Base-by-base conservation (phyloP, 2,113 vertebrate species). In the Peromyscus leucopus region DNA sequence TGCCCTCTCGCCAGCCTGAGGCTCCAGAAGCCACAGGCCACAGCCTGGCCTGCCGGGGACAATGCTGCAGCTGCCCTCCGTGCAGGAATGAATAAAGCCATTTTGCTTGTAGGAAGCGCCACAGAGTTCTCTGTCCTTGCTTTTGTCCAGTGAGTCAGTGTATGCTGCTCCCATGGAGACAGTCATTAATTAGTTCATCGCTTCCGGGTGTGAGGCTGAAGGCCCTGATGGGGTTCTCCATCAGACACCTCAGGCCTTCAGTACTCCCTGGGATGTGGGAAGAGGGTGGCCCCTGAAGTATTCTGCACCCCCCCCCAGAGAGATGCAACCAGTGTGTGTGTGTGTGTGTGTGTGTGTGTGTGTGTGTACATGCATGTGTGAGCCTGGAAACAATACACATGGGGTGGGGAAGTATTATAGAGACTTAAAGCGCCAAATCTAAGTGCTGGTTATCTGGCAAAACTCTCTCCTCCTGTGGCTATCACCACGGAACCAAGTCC, bases 1-100 rank as follows among this genome's bases (percentile, higher is more conserved):
- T 10, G 99, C 99, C 7, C 90, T 98, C 17, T 21, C 16, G 0
- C 46, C 84, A 1, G 97, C 76, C 0, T 98, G 90, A 98, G 26
- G 33, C 31, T 90, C 33, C 21, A 31, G 42, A 28, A 42, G 5
- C 26, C 61, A 31, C 16, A 61, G 6, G 36, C 65, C n/a, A 26
- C 15, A 75, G 9, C 87, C 48, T 79, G 16, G 63, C 24, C 48
- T 26, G 5, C 0, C 46, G 22, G 28, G 33, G 46, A 51, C 28
- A 11, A 13, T 28, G 31, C 74, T 36, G 0, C 7, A 1, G 3
- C 57, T 42, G 17, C 2, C 13, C 42, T 42, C 15, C 51, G 9
- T 26, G 31, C n/a, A 10, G 0, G 9, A 59, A 9, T 61, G 24
- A 96, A 96, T 94, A 96, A 97, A 97, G 61, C 63, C 48, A 0